Conservation (phyloP, 2,113 vertebrate species). For the Ctenomys sociabilis region DNA sequence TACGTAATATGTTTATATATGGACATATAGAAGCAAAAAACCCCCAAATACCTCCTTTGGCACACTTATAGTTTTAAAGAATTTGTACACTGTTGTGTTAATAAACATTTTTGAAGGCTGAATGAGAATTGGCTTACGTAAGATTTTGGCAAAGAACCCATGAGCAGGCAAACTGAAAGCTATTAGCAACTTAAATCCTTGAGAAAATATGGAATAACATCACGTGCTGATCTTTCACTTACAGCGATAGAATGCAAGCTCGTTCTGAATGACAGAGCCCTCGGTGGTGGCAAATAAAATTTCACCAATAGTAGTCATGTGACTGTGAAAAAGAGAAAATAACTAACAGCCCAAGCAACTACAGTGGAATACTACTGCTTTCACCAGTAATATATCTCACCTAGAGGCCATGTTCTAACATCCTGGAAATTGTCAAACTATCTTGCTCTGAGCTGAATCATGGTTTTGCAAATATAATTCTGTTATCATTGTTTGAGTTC, state of each 20-base stretch:
- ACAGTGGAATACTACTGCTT: slow-evolving; percentile 37
- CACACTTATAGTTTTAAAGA: slow-evolving; percentile 70
- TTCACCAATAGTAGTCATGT: slow-evolving; percentile 49
- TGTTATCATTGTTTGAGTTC: not conserved
- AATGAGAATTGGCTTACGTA: slow-evolving; percentile 71
- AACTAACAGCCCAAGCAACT: slow-evolving; percentile 6
- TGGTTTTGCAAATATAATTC: not conserved
- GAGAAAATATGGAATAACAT: slow-evolving; percentile 78
- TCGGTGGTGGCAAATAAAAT: slow-evolving; percentile 47
- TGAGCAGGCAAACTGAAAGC: slow-evolving; percentile 67
- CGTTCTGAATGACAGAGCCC: slow-evolving; percentile 60
- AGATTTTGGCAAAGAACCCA: slow-evolving; percentile 70
- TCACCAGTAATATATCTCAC: not conserved
- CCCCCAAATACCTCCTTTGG: slow-evolving; percentile 64
- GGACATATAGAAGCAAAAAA: slow-evolving; percentile 61
- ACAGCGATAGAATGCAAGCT: slow-evolving; percentile 40
- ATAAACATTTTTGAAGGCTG: slow-evolving; percentile 76
- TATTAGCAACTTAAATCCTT: slow-evolving; percentile 77
- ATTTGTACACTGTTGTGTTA: slow-evolving; percentile 68
- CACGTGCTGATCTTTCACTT: slow-evolving; percentile 74
- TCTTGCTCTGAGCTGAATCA: not conserved
- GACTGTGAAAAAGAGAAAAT: slow-evolving; percentile 14
- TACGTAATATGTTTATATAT: slow-evolving; percentile 82
- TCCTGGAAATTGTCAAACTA: not conserved
- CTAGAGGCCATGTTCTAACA: not conserved